Conservation (phyloP, 2,797 vertebrate genomes). For the Onychomys arenicola region DNA sequence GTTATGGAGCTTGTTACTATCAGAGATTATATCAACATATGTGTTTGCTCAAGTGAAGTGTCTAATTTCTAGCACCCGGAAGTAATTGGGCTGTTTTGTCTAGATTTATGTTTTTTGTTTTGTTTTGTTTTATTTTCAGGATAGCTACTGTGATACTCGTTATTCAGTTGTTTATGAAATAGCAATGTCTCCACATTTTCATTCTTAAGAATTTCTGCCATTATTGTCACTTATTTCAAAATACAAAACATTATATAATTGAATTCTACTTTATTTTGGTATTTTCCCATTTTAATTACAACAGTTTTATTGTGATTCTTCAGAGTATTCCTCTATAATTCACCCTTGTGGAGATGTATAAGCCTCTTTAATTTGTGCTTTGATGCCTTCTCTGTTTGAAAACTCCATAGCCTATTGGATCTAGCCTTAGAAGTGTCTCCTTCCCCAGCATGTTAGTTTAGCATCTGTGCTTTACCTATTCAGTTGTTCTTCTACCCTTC, state of each 20-base stretch:
- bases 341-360: not conserved
- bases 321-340: not conserved
- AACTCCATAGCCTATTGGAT: not conserved
- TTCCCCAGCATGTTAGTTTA: not conserved
- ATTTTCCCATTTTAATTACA: constrained; percentile 37
- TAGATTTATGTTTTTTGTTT: not conserved
- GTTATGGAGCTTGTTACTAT: not conserved
- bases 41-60: not conserved
- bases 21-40: not conserved
- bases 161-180: constrained; percentile 15
- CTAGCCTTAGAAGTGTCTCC: not conserved
- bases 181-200: constrained; percentile 4
- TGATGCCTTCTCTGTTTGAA: constrained; percentile 35
- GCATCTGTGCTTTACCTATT: not conserved
- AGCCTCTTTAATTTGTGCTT: constrained; percentile 10
- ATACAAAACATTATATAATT: constrained; percentile 25
- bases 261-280: not conserved
- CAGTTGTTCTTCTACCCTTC: constrained; percentile 24
- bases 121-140: not conserved
- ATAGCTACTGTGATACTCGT: not conserved
- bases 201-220: not conserved
- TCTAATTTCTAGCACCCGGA: not conserved
- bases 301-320: not conserved
- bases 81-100: not conserved
- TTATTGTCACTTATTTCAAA: constrained; percentile 28